These are phyloP conservation scores for Tipula helvola DNA, from an alignment of 2,888 invertebrate species.

Conservation along the genomic window DNA sequence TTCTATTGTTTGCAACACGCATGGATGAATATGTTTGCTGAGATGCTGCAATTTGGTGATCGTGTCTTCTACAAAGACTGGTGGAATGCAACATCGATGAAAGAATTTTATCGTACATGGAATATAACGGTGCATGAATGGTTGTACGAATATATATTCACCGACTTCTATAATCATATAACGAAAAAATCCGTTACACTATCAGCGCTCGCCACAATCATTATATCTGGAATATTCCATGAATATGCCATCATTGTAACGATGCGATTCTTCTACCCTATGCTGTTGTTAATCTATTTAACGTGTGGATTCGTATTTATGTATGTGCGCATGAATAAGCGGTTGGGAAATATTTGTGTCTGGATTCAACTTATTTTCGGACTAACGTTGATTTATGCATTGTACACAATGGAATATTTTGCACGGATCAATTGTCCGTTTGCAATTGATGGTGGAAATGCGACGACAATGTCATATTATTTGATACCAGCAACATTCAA, in stretches of 20 bases:
- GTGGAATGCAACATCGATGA: constrained; percentile 85
- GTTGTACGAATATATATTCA: constrained; percentile 82
- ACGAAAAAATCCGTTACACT: constrained; percentile 35
- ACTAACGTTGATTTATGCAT: constrained; percentile 46
- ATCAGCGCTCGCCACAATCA: constrained; percentile 53
- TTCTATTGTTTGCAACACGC: constrained; percentile 84
- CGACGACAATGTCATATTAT: not conserved
- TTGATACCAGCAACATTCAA: not conserved
- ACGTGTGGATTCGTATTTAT: constrained; percentile 48
- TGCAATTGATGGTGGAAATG: not conserved
- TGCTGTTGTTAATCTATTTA: constrained; percentile 66
- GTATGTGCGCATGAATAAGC: constrained; percentile 38
- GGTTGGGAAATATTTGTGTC: constrained; percentile 65
- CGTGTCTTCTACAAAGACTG: constrained; percentile 80
- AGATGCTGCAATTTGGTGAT: constrained; percentile 78
- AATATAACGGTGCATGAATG: constrained; percentile 91
- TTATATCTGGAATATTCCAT: constrained; percentile 76
- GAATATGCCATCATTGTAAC: constrained; percentile 71
- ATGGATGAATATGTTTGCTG: constrained; percentile 86
- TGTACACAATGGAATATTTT: constrained; percentile 67
- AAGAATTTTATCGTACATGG: constrained; percentile 84
- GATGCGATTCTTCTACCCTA: constrained; percentile 79
- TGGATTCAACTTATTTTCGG: constrained; percentile 73
- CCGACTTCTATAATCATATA: constrained; percentile 45
- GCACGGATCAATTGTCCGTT: constrained; percentile 25